phyloP scores from a whole-genome alignment of 2,113 vertebrate species.

The Paralichthys olivaceus region DNA sequence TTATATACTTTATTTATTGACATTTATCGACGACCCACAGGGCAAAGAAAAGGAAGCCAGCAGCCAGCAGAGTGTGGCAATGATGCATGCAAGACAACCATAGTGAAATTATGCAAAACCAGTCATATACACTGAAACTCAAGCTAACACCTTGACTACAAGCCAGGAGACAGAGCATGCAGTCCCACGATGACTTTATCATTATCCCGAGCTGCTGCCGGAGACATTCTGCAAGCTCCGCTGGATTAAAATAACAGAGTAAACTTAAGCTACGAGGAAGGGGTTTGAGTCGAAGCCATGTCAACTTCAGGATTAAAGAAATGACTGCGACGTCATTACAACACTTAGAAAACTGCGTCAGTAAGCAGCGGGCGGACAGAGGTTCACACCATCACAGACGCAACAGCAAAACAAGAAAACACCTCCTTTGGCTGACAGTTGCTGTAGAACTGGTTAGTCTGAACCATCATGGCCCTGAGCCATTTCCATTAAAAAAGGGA shows the following conservation, averaged over 20 bases:
- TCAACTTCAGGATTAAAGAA: slow-evolving; percentile 5
- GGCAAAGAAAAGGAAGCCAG: slow-evolving; percentile 18
- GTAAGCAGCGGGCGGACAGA: background rate
- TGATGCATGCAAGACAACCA: slow-evolving; percentile 36
- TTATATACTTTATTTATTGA: background rate
- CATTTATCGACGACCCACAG: slow-evolving; percentile 43
- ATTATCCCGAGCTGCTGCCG: slow-evolving; percentile 24
- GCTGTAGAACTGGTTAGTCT: slow-evolving; percentile 15
- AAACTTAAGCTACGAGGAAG: background rate
- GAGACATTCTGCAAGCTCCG: slow-evolving; percentile 10
- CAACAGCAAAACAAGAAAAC: background rate
- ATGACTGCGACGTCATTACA: background rate
- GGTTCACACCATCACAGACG: background rate
- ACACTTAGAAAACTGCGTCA: background rate
- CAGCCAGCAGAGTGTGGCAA: slow-evolving; percentile 45
- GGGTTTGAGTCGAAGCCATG: background rate
- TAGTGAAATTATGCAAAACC: slow-evolving; percentile 38
- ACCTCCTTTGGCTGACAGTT: background rate
- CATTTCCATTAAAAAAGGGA: background rate
- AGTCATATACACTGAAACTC: slow-evolving; percentile 19
- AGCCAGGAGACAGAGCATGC: slow-evolving; percentile 16
- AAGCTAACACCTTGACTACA: slow-evolving; percentile 2
- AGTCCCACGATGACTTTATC: slow-evolving; percentile 20
- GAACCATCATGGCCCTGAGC: background rate
- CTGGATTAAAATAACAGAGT: background rate